A percentile compares a stretch with the other conserved stretches of the same genome.
Conservation (phyloP, 1,140 invertebrate genomes). For the Antheraea pernyi region DNA sequence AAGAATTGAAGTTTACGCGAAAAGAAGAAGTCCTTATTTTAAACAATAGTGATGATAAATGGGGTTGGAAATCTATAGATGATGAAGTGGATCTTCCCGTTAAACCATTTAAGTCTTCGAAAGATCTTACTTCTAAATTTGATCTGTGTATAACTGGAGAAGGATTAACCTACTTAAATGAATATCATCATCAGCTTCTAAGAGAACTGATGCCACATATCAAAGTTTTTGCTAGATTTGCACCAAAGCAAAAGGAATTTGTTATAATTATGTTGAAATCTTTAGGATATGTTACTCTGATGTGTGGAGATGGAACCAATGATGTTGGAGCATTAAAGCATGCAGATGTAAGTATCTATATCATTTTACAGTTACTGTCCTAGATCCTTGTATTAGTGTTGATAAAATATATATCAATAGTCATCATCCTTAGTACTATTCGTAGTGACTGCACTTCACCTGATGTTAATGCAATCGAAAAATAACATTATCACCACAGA, state of each 20-base stretch:
- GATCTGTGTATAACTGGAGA: conserved; percentile 98
- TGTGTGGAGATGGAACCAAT: conserved; percentile 99
- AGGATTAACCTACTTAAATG: conserved; percentile 87
- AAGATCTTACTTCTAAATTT: conserved; percentile 84
- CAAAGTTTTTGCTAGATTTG: conserved; percentile 95
- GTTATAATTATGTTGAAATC: conserved; percentile 94
- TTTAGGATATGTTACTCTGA: conserved; percentile 94
- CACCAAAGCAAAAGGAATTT: conserved; percentile 98
- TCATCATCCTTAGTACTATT: too few species aligned
- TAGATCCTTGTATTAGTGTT: too few species aligned
- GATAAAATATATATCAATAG: too few species aligned
- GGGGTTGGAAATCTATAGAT: conserved; percentile 92
- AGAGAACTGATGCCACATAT: conserved; percentile 90
- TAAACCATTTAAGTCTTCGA: conserved; percentile 68
- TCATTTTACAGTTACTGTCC: not conserved
- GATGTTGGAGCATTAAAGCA: conserved; percentile 99
- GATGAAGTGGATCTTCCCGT: conserved; percentile 82
- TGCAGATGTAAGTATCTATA: conserved; percentile 90
- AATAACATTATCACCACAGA: too few species aligned
- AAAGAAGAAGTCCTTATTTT: conserved; percentile 88
- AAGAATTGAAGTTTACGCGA: conserved; percentile 94
- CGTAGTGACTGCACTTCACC: too few species aligned
- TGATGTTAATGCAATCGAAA: too few species aligned
- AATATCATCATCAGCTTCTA: conserved; percentile 83
- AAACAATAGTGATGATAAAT: conserved; percentile 76